phyloP scores from a whole-genome alignment of 2,888 invertebrate genomes.

The Drosophila ustulata region DNA sequence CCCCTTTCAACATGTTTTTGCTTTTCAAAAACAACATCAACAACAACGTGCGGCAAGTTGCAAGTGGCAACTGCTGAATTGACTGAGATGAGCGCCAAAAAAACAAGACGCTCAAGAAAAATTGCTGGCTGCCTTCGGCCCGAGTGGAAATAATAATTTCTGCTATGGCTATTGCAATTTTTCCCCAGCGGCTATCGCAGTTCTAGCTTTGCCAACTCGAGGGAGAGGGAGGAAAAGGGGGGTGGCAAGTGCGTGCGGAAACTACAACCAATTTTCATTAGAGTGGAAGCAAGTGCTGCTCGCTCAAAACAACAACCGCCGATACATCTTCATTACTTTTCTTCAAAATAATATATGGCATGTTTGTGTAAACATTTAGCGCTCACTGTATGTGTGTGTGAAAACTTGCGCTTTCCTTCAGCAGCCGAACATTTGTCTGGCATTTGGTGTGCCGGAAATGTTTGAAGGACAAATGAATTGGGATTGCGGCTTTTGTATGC shows the following conservation, averaged over 20 bases:
- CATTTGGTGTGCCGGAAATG: conserved; percentile 38
- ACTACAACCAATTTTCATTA: conserved; percentile 79
- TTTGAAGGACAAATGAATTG: conserved; percentile 60
- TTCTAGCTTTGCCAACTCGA: neutral
- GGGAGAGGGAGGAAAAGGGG: neutral
- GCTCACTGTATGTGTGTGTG: conserved; percentile 28
- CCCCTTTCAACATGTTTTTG: conserved; percentile 46
- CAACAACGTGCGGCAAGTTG: conserved; percentile 12
- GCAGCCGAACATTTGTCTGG: conserved; percentile 58
- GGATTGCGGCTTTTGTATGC: conserved; percentile 26
- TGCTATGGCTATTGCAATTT: conserved; percentile 61
- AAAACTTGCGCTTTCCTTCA: conserved; percentile 61
- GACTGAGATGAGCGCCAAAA: conserved; percentile 56
- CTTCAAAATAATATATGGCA: conserved; percentile 61
- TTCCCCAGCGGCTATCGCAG: neutral
- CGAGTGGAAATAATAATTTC: conserved; percentile 74
- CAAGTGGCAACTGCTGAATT: conserved; percentile 40
- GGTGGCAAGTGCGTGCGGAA: conserved; percentile 44
- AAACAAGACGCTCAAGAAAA: conserved; percentile 58
- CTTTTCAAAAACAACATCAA: conserved; percentile 38
- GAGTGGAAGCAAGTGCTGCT: conserved; percentile 54
- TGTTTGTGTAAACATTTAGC: conserved; percentile 69
- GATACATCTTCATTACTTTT: conserved; percentile 77
- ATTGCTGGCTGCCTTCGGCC: conserved; percentile 57
- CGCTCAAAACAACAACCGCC: conserved; percentile 40